Conservation (phyloP, 2,888 invertebrate genomes). For the Ophraella communa region DNA sequence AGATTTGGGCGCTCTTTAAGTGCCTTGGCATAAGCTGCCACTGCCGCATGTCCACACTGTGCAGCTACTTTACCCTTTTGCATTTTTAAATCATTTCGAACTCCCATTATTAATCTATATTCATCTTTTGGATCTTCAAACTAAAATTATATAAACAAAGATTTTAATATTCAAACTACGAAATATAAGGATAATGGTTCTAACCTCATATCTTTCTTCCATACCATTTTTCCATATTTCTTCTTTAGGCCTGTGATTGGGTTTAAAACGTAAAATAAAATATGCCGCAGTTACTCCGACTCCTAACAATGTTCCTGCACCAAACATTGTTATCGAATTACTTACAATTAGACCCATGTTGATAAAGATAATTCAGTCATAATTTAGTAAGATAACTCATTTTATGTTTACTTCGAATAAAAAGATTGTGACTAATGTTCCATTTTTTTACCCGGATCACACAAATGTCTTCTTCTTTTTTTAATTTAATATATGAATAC, state of each 20-base stretch:
- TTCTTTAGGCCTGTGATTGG: conserved; percentile 31
- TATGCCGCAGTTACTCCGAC: conserved; percentile 53
- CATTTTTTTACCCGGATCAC: background rate
- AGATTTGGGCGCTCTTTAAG: conserved; percentile 67
- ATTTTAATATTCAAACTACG: background rate
- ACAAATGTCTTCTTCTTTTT: background rate
- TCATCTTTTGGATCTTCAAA: conserved; percentile 61
- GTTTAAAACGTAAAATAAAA: conserved; percentile 44
- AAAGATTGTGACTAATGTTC: background rate
- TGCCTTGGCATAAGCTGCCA: conserved; percentile 81
- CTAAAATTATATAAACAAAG: conserved; percentile 34
- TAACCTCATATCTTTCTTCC: conserved; percentile 55
- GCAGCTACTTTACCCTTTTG: conserved; percentile 94
- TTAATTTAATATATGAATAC: too few species aligned
- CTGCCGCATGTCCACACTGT: conserved; percentile 94
- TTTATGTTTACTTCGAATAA: too few species aligned
- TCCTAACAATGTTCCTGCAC: conserved; percentile 53
- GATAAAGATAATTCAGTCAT: background rate
- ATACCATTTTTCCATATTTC: conserved; percentile 48
- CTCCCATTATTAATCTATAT: conserved; percentile 84
- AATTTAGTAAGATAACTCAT: too few species aligned
- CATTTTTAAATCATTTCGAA: conserved; percentile 91
- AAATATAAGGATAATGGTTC: background rate
- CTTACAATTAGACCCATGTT: conserved; percentile 51
- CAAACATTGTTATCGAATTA: conserved; percentile 50